These are phyloP conservation scores for Syngnathus typhle DNA, from an alignment of 2,113 vertebrate species.

Conservation along the genomic window DNA sequence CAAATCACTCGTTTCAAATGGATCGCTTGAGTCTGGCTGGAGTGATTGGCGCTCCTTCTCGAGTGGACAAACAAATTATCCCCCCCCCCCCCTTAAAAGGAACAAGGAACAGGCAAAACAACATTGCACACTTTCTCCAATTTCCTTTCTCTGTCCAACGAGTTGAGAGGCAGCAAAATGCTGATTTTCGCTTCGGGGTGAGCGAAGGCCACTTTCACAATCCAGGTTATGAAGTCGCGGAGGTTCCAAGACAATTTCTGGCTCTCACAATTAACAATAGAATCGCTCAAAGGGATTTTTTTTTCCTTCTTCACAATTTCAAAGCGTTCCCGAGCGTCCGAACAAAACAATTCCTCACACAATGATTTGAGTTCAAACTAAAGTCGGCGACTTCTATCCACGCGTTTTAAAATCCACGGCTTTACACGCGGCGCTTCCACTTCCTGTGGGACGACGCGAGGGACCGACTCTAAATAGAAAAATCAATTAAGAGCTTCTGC, in stretches of 20 bases:
- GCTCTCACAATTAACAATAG: conserved; percentile 27
- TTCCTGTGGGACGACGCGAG: not conserved
- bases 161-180: not conserved
- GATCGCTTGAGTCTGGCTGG: conserved; percentile 72
- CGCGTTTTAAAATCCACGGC: no score
- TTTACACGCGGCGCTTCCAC: no score
- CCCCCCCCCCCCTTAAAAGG: conserved; percentile 28
- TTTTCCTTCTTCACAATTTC: not conserved
- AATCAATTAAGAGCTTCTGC: conserved; percentile 56
- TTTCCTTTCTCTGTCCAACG: not conserved
- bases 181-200: not conserved
- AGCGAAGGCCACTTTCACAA: conserved; percentile 12
- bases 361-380: no score
- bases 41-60: conserved; percentile 31
- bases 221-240: conserved; percentile 20
- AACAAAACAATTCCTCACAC: no score
- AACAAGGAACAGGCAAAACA: conserved; percentile 44
- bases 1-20: conserved; percentile 78
- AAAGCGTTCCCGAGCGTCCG: not conserved
- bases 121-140: conserved; percentile 8
- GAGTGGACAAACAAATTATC: conserved; percentile 34
- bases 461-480: conserved; percentile 54
- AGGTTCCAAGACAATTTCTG: conserved; percentile 32
- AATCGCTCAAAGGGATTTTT: conserved; percentile 32
- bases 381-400: no score